Evolutionary conservation across 2,113 vertebrate species (phyloP), one percentile per base, ranked within the genome.

Genomic region (Rhadina sibilatrix): DNA sequence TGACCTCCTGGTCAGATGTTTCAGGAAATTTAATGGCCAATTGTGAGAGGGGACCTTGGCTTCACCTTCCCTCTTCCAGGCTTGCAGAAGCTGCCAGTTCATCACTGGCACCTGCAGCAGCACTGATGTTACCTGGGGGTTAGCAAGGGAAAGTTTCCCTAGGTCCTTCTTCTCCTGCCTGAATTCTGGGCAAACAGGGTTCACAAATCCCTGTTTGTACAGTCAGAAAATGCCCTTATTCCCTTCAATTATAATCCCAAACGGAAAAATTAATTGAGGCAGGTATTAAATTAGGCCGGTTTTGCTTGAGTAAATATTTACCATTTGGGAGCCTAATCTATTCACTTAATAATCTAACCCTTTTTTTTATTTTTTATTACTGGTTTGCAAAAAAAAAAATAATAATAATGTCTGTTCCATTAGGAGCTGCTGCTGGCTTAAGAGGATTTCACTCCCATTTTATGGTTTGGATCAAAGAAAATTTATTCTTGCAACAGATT

Each of bases 241-340:
- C 87, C 72, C n/a, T 93, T 81, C 87, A 56, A 44, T 96, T 94
- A 93, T 96, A 97, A 97, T 95, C 74, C 79, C 79, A 96, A 97
- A 96, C 76, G 89, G 93, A 53, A 96, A 97, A 96, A 93, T 96
- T 96, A 97, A 97, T 97, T 95, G 96, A 95, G 92, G 90, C 64
- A 96, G 91, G 93, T 97, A 96, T 96, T 95, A 97, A 98, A 97
- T 97, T 42, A 90, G 97, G 94, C 85, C 93, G 89, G 94, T 97
- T 97, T 96, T 96, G 91, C 90, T 89, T 96, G 95, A 97, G 94
- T 96, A 97, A 98, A 97, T 97, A 97, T 97, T 98, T 97, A 92
- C 89, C 91, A 49, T 72, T 75, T 94, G 91, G 95, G 94, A 97
- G 96, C 88, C 87, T 91, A 96, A 96, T 98, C 94, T 97, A 83